Base-by-base conservation (phyloP, 2,797 vertebrate species). In the Craterocephalus amniculus region DNA sequence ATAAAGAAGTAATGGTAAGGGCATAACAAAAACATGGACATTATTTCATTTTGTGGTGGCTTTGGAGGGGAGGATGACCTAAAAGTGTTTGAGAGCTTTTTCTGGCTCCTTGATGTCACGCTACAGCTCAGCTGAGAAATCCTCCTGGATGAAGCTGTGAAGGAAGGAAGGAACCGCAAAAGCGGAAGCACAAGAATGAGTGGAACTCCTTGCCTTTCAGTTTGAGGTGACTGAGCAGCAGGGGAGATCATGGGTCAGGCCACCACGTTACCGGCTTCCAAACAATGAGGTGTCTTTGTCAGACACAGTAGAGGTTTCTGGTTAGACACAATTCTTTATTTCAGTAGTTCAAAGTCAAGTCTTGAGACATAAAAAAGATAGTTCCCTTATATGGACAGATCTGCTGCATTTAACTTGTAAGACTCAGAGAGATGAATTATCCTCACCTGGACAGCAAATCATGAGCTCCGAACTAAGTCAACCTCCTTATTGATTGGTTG, bases 41-140 rank as follows among this genome's bases (percentile, higher is more conserved):
- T 90, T 80, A 86, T 87, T 88, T 74, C 69, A 24, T 80, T 81
- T 66, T 74, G 74, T 72, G 76, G 93, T 76, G 89, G 92, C 78
- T 91, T 89, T 83, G 85, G 74, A 79, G 84, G 76, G 13, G 34
- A 83, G 68, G 86, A 80, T 70, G 40, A 75, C 77, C 78, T 71
- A 71, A 72, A 78, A 77, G 78, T 79, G 81, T 83, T 80, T 38
- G 56, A 70, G 63, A 63, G 72, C 74, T 84, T 83, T 91, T 91
- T 88, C 83, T 88, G 88, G 84, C 62, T 60, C 49, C 76, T 85
- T 94, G 91, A 93, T 92, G 91, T 92, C 91, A 94, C 87, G 57
- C 71, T 72, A 62, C 58, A 76, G 80, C 84, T 84, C 79, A 85
- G 76, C 71, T 67, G 64, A 84, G 70, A 84, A 87, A 91, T 86